Evolutionary conservation across 2,888 invertebrate genomes (phyloP), one percentile per base, ranked within the genome.

Genomic region (Thalpophila matura): DNA sequence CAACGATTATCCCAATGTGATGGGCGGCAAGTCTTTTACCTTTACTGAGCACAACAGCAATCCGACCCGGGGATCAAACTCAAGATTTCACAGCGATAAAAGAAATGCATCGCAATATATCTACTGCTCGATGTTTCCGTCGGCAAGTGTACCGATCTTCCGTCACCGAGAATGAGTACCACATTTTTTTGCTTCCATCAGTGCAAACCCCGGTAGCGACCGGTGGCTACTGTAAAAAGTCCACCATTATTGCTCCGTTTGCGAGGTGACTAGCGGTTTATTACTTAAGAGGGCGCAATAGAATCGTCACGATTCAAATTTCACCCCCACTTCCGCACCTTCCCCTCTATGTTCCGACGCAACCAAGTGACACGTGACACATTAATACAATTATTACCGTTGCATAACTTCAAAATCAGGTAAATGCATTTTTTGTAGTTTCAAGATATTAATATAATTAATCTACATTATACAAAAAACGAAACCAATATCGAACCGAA

Each of bases 201-300:
- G 71, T 77, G 86, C 87, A 86, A 86, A 82, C 83, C 79, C 84
- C 91, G 86, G 89, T 90, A 90, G 91, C 90, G 55, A 78, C 80
- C 65, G 74, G 77, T 68, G 75, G 79, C 82, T 80, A 70, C 72
- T 78, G 80, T 86, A 90, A 88, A 89, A 89, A 89, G 75, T 47
- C 63, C 53, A 64, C 79, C 74, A 86, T 86, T 86, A 87, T 86
- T 76, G 80, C 80, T 82, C 67, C 68, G 79, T 80, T 75, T 70
- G 73, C 73, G 72, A 80, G 80, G 81, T 89, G 86, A 87, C 86
- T 85, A 82, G 84, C 82, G 73, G 83, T 87, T 87, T 84, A 45
- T 51, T 51, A 51, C 14, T 29, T n/a, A n/a, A n/a, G n/a, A n/a
- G n/a, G n/a, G n/a, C n/a, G n/a, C n/a, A n/a, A n/a, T n/a, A n/a